Evolutionary conservation across 2,113 vertebrate genomes (phyloP), one percentile per base, ranked within the genome.

Genomic region (Pteruthius melanotis): DNA sequence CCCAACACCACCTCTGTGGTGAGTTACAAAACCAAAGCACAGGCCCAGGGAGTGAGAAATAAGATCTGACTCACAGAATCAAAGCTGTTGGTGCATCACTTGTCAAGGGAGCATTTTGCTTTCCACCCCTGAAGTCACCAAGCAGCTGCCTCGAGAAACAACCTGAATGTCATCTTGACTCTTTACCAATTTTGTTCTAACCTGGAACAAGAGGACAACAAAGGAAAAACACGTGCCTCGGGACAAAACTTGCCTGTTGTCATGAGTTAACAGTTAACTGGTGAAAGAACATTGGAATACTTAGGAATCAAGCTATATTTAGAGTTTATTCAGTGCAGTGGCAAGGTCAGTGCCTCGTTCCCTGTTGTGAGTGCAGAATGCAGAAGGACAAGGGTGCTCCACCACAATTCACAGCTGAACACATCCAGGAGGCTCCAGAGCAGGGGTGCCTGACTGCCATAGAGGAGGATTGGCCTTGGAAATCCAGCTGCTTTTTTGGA

Each of bases 261-360:
- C 56, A 78, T 63, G 83, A 87, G 81, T 92, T 94, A 92, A 74
- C 85, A 49, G 87, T 94, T 94, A 95, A 81, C 93, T 61, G 90
- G 71, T 74, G 83, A 87, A 79, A 93, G 83, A 92, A 79, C 86
- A 84, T 13, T 82, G 83, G 40, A 64, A 56, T 91, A 30, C 49
- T 47, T 87, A 33, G 86, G 82, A 92, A 81, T 94, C 28, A 3
- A 18, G 60, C 77, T 90, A 82, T 94, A 82, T 95, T 93, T 97
- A 87, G 89, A 68, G 35, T 84, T 92, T 56, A n/a, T 74, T 53
- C 77, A 57, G 45, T 47, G 74, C 69, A 40, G 30, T 21, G 77
- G 56, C 93, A 91, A 95, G 94, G 89, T 91, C 56, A 61, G 1
- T 35, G 83, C 72, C 69, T 89, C 3, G 1, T 35, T 74, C 52